These are phyloP conservation scores for Sminthurinus aureus DNA, from an alignment of 2,888 invertebrate species.

Conservation along the genomic window DNA sequence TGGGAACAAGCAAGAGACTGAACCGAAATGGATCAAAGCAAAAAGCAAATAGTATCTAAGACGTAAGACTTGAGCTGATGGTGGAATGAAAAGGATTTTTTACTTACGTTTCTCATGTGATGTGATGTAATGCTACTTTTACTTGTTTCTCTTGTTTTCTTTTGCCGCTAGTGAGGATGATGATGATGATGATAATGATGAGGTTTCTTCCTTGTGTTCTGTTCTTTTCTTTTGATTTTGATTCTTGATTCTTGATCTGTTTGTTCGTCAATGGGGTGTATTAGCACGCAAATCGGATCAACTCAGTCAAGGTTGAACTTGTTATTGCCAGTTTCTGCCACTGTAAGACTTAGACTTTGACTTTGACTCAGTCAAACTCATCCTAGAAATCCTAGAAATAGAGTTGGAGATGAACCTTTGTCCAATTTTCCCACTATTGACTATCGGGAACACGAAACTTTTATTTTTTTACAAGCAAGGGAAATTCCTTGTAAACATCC, in stretches of 20 bases:
- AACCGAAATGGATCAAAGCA: neutral
- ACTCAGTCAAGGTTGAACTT: conserved; percentile 32
- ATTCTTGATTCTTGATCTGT: conserved; percentile 19
- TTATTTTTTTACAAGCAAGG: neutral
- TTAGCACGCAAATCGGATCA: conserved; percentile 40
- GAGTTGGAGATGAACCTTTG: neutral
- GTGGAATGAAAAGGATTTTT: conserved; percentile 26
- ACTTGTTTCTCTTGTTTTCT: conserved; percentile 1
- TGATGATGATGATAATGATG: too few species aligned
- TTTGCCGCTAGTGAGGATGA: neutral
- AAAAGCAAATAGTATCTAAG: neutral
- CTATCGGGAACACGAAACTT: neutral
- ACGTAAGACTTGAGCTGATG: too few species aligned
- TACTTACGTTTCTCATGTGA: conserved; percentile 38
- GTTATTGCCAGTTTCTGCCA: conserved; percentile 23
- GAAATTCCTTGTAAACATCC: neutral
- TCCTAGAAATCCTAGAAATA: neutral
- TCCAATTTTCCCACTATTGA: neutral
- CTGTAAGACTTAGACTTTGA: neutral
- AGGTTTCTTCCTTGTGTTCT: neutral
- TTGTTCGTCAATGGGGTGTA: conserved; percentile 30
- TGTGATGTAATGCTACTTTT: conserved; percentile 10
- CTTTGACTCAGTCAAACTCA: too few species aligned
- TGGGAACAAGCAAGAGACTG: neutral
- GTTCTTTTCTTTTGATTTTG: neutral